Conservation (phyloP, 2,113 vertebrate species). For the Microtus montanus region DNA sequence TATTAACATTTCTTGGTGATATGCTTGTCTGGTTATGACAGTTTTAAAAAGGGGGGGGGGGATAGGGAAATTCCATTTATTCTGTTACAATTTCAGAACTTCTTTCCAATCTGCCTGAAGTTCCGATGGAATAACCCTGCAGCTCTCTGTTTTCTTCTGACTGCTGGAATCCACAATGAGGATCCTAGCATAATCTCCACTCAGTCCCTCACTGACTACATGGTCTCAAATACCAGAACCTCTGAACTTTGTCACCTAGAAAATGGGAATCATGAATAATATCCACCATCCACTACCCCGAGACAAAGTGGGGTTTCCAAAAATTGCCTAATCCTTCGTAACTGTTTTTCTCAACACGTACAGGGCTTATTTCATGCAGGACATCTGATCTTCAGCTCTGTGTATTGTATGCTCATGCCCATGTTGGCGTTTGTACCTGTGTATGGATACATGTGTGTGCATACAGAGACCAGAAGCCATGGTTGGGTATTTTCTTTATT, state of each 20-base stretch:
- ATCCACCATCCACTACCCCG: neutral
- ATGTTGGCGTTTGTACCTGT: neutral
- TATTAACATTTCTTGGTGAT: neutral
- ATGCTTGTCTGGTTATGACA: neutral
- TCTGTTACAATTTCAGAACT: neutral
- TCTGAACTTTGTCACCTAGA: neutral
- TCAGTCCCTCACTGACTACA: neutral
- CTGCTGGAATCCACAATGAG: neutral
- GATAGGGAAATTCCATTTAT: neutral
- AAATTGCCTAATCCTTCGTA: neutral
- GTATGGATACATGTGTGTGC: too few species aligned
- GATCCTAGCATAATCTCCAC: neutral
- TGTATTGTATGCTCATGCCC: neutral
- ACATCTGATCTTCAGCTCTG: neutral
- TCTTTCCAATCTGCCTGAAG: neutral
- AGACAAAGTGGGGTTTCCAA: neutral
- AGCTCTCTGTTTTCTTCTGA: neutral
- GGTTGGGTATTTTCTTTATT: too few species aligned
- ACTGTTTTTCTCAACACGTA: neutral
- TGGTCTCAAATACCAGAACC: neutral
- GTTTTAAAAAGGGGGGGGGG: neutral
- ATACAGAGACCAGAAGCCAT: neutral
- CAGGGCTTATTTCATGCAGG: neutral
- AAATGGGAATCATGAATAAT: neutral
- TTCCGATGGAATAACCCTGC: neutral